Conservation (phyloP, 92 coral and sea anemone species). For the Actinostola sp. region DNA sequence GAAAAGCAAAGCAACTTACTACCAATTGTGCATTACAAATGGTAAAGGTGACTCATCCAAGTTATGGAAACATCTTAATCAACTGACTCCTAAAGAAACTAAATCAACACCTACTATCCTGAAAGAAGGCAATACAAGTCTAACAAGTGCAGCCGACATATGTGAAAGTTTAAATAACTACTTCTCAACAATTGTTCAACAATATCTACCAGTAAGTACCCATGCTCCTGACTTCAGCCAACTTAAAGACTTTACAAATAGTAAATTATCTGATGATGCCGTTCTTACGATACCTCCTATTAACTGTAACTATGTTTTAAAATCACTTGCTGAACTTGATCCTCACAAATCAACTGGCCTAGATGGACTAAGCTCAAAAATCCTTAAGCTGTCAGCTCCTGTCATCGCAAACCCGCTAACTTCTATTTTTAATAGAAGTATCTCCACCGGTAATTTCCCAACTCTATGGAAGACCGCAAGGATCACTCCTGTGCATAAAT, state of each 20-base stretch:
- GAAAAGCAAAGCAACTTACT: conserved; percentile 31
- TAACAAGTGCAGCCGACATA: conserved; percentile 11
- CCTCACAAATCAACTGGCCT: conserved; percentile 35
- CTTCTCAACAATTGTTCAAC: conserved; percentile 31
- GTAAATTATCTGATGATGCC: not conserved
- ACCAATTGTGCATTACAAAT: conserved; percentile 11
- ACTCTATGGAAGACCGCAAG: conserved; percentile 23
- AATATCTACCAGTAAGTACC: not conserved
- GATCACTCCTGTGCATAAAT: conserved; percentile 22
- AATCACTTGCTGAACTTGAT: conserved; percentile 16
- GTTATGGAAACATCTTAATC: conserved; percentile 23
- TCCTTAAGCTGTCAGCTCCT: conserved; percentile 24
- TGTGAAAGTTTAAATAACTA: conserved; percentile 25
- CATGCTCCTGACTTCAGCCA: conserved; percentile 1
- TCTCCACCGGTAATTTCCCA: conserved; percentile 19
- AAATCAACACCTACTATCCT: conserved; percentile 21
- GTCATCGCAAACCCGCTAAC: conserved; percentile 21
- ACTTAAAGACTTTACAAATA: too few relatives aligned
- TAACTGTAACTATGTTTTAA: conserved; percentile 17
- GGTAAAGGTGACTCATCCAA: conserved; percentile 30
- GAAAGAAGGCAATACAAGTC: conserved; percentile 5
- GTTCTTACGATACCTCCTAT: conserved; percentile 17
- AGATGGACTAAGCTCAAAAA: conserved; percentile 23
- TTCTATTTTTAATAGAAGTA: conserved; percentile 21
- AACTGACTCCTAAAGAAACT: conserved; percentile 3